phyloP scores from a whole-genome alignment of 2,797 vertebrate species.

The Benthosema pterotum region DNA sequence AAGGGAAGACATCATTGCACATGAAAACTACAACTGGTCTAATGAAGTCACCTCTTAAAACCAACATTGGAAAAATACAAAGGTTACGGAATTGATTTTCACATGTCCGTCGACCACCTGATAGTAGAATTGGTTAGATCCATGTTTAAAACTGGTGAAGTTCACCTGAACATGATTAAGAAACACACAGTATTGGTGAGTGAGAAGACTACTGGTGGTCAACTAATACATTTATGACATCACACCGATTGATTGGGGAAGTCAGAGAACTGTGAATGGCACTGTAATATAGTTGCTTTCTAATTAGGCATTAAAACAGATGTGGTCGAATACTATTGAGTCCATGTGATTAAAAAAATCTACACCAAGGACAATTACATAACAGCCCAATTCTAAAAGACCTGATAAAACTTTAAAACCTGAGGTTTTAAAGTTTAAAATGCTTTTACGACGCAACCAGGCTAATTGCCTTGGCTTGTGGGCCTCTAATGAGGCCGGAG shows the following conservation, averaged over 20 bases:
- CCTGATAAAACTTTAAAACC: constrained; percentile 62
- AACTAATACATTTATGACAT: neutral
- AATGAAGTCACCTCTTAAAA: too few relatives aligned
- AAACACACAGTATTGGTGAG: too few relatives aligned
- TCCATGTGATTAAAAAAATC: constrained; percentile 35
- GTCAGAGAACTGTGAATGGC: too few relatives aligned
- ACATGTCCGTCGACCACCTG: too few relatives aligned
- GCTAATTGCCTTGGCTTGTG: constrained; percentile 62
- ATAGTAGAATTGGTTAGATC: too few relatives aligned
- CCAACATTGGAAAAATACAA: too few relatives aligned
- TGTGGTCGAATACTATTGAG: constrained; percentile 27
- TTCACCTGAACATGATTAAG: too few relatives aligned
- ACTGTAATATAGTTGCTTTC: constrained; percentile 18
- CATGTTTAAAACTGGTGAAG: too few relatives aligned
- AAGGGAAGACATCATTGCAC: too few relatives aligned
- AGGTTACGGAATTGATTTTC: too few relatives aligned
- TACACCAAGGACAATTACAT: constrained; percentile 44
- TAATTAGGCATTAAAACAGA: constrained; percentile 30
- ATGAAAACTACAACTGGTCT: too few relatives aligned
- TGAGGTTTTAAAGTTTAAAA: constrained; percentile 58
- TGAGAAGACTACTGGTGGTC: neutral
- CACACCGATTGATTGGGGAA: neutral
- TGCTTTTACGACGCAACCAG: constrained; percentile 46
- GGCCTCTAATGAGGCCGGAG: constrained; percentile 39
- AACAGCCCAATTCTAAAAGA: constrained; percentile 47